These are phyloP conservation scores for Vulpes lagopus DNA, from an alignment of 2,113 vertebrate genomes.

Conservation along the genomic window DNA sequence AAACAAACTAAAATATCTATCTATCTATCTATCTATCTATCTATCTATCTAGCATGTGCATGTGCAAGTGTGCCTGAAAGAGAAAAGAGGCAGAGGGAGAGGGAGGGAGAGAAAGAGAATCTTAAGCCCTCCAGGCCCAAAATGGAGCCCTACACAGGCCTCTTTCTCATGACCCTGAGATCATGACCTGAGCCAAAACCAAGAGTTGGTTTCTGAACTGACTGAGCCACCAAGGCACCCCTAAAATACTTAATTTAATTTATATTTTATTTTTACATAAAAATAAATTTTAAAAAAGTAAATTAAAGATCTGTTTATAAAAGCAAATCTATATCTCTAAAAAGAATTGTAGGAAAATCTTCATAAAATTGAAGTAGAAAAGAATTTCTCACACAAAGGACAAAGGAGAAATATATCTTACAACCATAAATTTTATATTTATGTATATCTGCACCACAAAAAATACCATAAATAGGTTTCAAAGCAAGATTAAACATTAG, in stretches of 20 bases:
- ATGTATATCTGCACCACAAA: not conserved
- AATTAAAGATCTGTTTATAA: not conserved
- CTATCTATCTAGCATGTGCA: too few species aligned
- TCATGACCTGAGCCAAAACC: not conserved
- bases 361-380: not conserved
- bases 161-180: not conserved
- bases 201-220: not conserved
- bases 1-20: not conserved
- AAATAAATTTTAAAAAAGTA: not conserved
- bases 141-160: not conserved
- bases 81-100: not conserved
- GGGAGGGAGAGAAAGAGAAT: not conserved
- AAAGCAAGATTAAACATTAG: not conserved
- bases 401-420: not conserved
- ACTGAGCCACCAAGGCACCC: not conserved
- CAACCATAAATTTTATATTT: not conserved
- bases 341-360: not conserved
- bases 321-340: not conserved
- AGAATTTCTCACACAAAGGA: not conserved
- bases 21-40: too few species aligned
- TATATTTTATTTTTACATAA: not conserved
- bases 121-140: not conserved
- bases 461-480: not conserved
- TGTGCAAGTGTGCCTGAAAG: too few species aligned
- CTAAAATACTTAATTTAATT: not conserved